Evolutionary conservation across 92 coral and sea anemone genomes (phyloP).

Genomic region (Actinernus sp.): DNA sequence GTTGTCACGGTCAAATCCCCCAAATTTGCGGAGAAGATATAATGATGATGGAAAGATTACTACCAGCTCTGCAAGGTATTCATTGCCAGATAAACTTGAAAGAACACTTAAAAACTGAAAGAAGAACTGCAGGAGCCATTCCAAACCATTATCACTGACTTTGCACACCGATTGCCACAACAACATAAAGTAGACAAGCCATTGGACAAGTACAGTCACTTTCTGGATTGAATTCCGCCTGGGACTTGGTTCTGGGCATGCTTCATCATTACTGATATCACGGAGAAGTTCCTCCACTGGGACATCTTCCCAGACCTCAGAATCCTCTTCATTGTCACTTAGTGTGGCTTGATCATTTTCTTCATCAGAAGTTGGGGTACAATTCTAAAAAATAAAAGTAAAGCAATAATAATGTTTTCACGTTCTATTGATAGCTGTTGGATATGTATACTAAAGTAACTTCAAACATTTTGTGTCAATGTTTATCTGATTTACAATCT

Average conservation of each 20-base stretch:
- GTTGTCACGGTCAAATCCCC: too few relatives aligned
- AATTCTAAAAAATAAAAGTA: neutral
- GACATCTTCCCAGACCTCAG: slow-evolving; percentile 49
- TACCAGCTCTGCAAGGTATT: slow-evolving; percentile 14
- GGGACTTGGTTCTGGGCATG: slow-evolving; percentile 40
- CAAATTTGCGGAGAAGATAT: slow-evolving; percentile 30
- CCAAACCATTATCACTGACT: slow-evolving; percentile 51
- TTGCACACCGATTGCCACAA: slow-evolving; percentile 45
- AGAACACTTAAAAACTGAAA: slow-evolving; percentile 30
- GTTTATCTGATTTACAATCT: too few relatives aligned
- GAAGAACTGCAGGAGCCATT: slow-evolving; percentile 46
- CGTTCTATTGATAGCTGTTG: too few relatives aligned
- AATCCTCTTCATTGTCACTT: slow-evolving; percentile 8
- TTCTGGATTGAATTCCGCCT: slow-evolving; percentile 19
- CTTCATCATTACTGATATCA: slow-evolving; percentile 3
- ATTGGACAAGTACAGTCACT: slow-evolving; percentile 32
- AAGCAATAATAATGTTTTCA: too few relatives aligned
- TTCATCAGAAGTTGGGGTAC: neutral
- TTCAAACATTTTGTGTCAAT: too few relatives aligned
- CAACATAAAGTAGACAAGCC: slow-evolving; percentile 54
- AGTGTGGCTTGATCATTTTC: neutral
- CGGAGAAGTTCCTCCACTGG: slow-evolving; percentile 7
- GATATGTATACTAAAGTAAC: too few relatives aligned
- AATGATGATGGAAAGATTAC: slow-evolving; percentile 34
- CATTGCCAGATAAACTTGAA: slow-evolving; percentile 18